phyloP scores from a whole-genome alignment of 2,888 invertebrate species.

The Steinernema scapterisci region DNA sequence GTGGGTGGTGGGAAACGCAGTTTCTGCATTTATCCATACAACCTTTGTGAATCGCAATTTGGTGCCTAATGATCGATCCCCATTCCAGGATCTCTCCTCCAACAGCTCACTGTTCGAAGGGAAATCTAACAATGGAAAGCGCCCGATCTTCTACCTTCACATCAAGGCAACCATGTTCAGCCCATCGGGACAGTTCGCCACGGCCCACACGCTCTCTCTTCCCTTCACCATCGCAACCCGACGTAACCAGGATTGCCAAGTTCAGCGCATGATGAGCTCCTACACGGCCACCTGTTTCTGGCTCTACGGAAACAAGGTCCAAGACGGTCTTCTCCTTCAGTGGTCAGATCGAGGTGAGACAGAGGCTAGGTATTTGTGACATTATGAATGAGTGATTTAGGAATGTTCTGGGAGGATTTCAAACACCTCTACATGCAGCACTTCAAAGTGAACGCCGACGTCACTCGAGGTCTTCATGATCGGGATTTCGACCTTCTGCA shows the following conservation, averaged over 20 bases:
- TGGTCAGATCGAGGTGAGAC: constrained; percentile 51
- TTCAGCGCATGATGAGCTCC: constrained; percentile 67
- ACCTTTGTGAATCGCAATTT: too few relatives aligned
- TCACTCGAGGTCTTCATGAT: constrained; percentile 56
- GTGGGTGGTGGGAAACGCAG: too few relatives aligned
- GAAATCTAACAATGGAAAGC: constrained; percentile 54
- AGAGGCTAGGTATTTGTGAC: constrained; percentile 27
- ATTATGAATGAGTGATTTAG: constrained; percentile 42
- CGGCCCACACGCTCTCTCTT: constrained; percentile 65
- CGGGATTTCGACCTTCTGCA: constrained; percentile 62
- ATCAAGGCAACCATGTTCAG: constrained; percentile 61
- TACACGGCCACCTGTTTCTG: constrained; percentile 67
- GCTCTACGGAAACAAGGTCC: constrained; percentile 61
- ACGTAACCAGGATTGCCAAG: constrained; percentile 66
- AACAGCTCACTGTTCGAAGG: constrained; percentile 46
- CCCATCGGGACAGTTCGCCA: constrained; percentile 60
- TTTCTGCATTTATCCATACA: too few relatives aligned
- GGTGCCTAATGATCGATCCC: too few relatives aligned
- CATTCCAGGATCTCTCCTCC: constrained; percentile 54
- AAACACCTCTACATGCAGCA: constrained; percentile 63
- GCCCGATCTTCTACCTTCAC: constrained; percentile 66
- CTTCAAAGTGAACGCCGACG: constrained; percentile 63
- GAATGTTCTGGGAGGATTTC: constrained; percentile 65
- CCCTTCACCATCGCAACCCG: constrained; percentile 66
- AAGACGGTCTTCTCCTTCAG: constrained; percentile 60